These are phyloP conservation scores for Macrocentrus cingulum DNA, from an alignment of 1,140 invertebrate genomes.

Conservation along the genomic window DNA sequence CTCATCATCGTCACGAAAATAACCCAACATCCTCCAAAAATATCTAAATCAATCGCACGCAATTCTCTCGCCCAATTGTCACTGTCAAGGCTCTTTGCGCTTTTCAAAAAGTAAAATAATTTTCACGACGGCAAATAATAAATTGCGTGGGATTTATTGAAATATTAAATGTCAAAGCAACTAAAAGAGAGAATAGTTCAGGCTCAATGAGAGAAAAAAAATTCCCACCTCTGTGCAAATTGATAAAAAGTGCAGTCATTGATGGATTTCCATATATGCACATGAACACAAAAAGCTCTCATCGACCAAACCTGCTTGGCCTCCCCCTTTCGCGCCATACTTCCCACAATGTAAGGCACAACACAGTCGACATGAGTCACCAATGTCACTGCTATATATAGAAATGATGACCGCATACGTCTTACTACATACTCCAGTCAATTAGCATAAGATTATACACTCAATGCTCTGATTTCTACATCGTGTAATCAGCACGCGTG, in stretches of 20 bases:
- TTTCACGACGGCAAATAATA: no score
- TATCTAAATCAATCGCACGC: no score
- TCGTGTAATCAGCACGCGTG: no score
- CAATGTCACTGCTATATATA: constrained; percentile 56
- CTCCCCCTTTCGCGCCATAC: constrained; percentile 29
- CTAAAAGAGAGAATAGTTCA: no score
- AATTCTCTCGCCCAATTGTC: no score
- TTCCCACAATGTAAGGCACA: constrained; percentile 21
- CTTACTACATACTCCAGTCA: constrained; percentile 31
- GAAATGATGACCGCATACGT: constrained; percentile 39
- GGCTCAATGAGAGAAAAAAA: background rate
- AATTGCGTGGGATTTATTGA: no score
- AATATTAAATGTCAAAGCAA: no score
- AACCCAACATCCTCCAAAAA: background rate
- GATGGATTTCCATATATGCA: constrained; percentile 21
- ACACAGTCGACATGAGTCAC: constrained; percentile 43
- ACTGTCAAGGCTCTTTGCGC: no score
- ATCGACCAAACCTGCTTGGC: constrained; percentile 24
- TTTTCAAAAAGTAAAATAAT: no score
- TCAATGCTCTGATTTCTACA: background rate
- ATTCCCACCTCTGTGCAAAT: background rate
- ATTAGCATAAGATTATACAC: constrained; percentile 35
- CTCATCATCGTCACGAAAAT: no score
- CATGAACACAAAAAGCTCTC: constrained; percentile 5
- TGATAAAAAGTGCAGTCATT: background rate